Percentiles rank a stretch among this genome's conserved stretches.
phyloP scores from a whole-genome alignment of 2,797 vertebrate genomes.

The Galaxias olidus region DNA sequence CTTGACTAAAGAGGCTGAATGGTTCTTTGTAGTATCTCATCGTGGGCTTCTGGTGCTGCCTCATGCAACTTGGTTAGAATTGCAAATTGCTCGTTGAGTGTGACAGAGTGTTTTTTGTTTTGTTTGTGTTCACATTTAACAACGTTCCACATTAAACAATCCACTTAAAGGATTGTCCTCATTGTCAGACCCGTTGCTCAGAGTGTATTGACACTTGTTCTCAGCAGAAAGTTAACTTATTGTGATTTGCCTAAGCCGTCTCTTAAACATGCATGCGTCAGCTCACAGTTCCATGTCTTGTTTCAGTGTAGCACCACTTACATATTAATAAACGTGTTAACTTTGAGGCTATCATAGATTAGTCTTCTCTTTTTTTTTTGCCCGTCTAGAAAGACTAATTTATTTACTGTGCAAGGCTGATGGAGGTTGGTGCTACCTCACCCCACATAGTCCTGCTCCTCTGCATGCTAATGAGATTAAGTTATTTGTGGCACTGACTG shows the following conservation, averaged over 20 bases:
- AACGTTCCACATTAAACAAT: background rate
- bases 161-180: background rate
- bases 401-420: conserved; percentile 48
- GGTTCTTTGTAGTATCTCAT: conserved; percentile 63
- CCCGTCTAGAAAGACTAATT: background rate
- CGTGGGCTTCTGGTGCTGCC: conserved; percentile 67
- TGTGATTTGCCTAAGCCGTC: conserved; percentile 15
- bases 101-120: conserved; percentile 70
- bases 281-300: conserved; percentile 28
- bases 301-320: background rate
- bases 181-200: conserved; percentile 41
- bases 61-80: conserved; percentile 65
- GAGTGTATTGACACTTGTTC: conserved; percentile 52
- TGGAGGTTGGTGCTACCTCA: conserved; percentile 41
- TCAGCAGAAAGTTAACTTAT: conserved; percentile 44
- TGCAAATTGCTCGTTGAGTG: conserved; percentile 66
- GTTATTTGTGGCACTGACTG: conserved; percentile 45
- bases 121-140: conserved; percentile 53
- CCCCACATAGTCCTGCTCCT: conserved; percentile 35
- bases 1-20: conserved; percentile 28
- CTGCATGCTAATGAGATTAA: conserved; percentile 46
- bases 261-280: conserved; percentile 55
- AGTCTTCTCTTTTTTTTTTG: background rate
- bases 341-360: background rate
- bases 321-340: too few species aligned